Evolutionary conservation across 35 echinoderm and acorn worm genomes (phyloP).

Genomic region (Apostichopus californicus): DNA sequence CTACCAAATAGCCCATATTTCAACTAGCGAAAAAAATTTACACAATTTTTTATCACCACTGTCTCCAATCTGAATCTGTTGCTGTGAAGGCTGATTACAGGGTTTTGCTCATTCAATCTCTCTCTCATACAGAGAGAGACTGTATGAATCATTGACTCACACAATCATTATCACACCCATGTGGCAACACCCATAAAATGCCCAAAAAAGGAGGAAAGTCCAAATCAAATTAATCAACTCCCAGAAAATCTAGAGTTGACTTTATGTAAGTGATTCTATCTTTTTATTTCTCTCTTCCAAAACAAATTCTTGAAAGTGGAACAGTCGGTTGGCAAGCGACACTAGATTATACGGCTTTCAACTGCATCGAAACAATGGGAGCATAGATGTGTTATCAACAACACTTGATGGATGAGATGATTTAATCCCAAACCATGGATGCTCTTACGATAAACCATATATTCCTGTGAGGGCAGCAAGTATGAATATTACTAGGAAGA

Average conservation of each 20-base stretch:
- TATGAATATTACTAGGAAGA: too few species aligned
- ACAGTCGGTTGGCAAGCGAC: too few species aligned
- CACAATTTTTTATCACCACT: too few species aligned
- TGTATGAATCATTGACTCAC: neutral
- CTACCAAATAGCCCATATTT: too few species aligned
- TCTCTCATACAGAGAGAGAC: too few species aligned
- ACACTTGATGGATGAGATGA: neutral
- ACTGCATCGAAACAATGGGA: neutral
- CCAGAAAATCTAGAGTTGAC: too few species aligned
- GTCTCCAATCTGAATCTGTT: too few species aligned
- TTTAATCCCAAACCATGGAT: too few species aligned
- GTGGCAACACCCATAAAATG: neutral
- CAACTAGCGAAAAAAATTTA: too few species aligned
- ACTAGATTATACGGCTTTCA: neutral
- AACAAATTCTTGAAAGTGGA: neutral
- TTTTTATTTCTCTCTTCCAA: neutral
- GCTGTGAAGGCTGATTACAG: too few species aligned
- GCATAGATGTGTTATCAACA: neutral
- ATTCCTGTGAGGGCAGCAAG: too few species aligned
- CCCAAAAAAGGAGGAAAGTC: neutral
- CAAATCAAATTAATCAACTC: constrained; percentile 15
- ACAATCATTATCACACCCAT: neutral
- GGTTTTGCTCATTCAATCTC: neutral
- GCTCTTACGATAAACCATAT: too few species aligned
- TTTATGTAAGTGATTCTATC: neutral